Percentiles rank a stretch among this genome's conserved stretches.
Evolutionary conservation across 1,140 invertebrate species (phyloP).

Genomic region (Bombus confusus): DNA sequence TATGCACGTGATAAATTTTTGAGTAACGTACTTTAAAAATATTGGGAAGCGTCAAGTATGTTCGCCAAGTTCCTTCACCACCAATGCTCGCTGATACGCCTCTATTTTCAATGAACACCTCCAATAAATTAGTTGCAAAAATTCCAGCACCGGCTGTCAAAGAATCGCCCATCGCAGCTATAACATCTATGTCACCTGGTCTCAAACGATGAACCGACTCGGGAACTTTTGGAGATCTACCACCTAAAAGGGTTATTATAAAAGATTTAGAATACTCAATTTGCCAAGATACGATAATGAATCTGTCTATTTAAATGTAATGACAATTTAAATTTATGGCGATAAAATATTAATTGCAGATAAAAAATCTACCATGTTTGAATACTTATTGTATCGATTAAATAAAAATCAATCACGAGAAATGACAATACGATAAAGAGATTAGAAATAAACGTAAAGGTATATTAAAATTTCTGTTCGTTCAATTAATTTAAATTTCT

Average conservation of each 20-base stretch:
- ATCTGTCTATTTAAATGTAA: too few species aligned
- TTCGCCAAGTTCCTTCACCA: conserved; percentile 84
- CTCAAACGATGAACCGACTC: conserved; percentile 84
- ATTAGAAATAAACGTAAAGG: too few species aligned
- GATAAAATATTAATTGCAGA: too few species aligned
- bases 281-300: too few species aligned
- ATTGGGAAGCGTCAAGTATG: conserved; percentile 82
- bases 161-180: conserved; percentile 88
- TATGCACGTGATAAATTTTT: background rate
- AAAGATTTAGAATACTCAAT: too few species aligned
- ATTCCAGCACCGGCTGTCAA: conserved; percentile 86
- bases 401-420: too few species aligned
- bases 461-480: too few species aligned
- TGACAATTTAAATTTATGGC: too few species aligned
- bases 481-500: too few species aligned
- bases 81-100: conserved; percentile 82
- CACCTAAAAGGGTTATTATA: conserved; percentile 30
- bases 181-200: conserved; percentile 87
- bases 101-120: conserved; percentile 81
- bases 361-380: too few species aligned
- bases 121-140: conserved; percentile 79
- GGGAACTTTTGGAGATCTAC: conserved; percentile 77
- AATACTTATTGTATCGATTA: too few species aligned
- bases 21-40: conserved; percentile 71
- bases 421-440: too few species aligned